Conservation (phyloP, 2,888 invertebrate genomes). For the Leptopilina drosophilae region DNA sequence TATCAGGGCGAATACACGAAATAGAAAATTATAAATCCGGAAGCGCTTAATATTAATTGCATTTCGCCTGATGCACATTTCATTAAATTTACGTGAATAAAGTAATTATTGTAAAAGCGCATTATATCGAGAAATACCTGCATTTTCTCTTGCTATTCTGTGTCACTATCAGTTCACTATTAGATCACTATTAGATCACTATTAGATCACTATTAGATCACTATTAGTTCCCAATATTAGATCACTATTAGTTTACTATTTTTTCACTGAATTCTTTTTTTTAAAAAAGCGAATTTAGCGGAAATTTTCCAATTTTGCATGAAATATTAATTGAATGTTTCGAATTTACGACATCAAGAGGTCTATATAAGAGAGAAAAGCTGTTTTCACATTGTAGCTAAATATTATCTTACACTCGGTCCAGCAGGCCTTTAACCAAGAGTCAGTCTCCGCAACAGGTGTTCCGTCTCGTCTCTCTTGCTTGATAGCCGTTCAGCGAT, state of each 20-base stretch:
- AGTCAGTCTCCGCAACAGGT: conserved; percentile 71
- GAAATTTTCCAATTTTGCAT: no score
- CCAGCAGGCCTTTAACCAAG: conserved; percentile 49
- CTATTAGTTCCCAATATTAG: no score
- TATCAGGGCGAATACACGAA: not conserved
- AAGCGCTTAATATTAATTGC: not conserved
- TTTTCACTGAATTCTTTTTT: no score
- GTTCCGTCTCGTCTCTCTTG: conserved; percentile 59
- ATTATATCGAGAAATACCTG: no score
- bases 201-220: no score
- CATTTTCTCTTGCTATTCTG: no score
- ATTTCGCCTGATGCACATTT: not conserved
- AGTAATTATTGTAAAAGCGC: not conserved
- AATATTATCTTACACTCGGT: conserved; percentile 48
- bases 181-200: no score
- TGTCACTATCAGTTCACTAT: no score
- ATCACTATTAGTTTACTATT: no score
- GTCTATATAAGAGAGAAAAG: not conserved
- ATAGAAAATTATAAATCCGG: not conserved
- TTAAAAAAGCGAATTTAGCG: no score
- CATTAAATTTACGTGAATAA: not conserved
- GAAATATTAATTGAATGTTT: no score
- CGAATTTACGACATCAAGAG: not conserved
- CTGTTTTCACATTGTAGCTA: not conserved
- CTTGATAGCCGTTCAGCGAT: conserved; percentile 34